Evolutionary conservation across 2,888 invertebrate species (phyloP), one percentile per base, ranked within the genome.

Genomic region (Eilema depressum): DNA sequence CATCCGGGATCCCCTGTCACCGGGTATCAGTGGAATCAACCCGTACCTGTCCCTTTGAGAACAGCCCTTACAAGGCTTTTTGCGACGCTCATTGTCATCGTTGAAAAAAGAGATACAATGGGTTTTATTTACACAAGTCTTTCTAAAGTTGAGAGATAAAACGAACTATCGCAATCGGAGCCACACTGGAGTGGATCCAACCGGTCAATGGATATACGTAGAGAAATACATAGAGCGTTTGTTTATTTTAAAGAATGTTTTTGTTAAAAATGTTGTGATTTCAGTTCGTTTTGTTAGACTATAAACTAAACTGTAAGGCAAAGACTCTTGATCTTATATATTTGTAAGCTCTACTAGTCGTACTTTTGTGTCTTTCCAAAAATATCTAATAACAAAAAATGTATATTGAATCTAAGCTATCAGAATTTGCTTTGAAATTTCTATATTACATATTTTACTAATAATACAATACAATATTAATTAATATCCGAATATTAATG

Each of bases 1-100:
- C 85, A 89, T 88, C 86, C 85, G 85, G 84, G 83, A 86, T 86
- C 84, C 83, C 81, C 85, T 87, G 88, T 89, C 86, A 84, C 82
- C 82, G 85, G 79, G 85, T 83, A 89, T 88, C 88, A 86, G 81
- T 69, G 75, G 74, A 75, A 75, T 81, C 82, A 76, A 81, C 75
- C 86, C 87, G 83, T 89, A 91, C 89, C 90, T 88, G 90, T 82
- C 86, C 90, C 88, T 89, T 90, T 88, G 89, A 86, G 84, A 86
- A 88, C 86, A 85, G 85, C 85, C 85, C 86, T 87, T 88, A 89
- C 84, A 86, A 83, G 83, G 85, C 86, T 91, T 88, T 90, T 91
- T 89, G 88, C 86, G 86, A 86, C 86, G 87, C 84, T 87, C 85
- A 86, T 88, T 89, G 90, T 90, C 85, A 85, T 84, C 78, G 79